Evolutionary conservation across 2,113 vertebrate genomes (phyloP).

Genomic region (Gambusia holbrooki): DNA sequence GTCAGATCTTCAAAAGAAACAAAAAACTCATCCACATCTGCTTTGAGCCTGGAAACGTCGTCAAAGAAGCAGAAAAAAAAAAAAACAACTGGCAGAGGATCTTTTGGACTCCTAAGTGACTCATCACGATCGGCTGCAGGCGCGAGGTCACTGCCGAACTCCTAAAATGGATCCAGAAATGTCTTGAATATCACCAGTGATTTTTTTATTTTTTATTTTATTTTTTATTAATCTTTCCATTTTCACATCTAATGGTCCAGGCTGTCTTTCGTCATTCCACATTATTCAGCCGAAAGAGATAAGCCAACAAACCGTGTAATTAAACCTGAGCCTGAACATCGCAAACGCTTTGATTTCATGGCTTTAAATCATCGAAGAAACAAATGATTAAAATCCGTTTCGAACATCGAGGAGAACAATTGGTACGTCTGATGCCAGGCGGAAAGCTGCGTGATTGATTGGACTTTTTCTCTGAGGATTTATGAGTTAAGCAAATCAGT

Average conservation of each 20-base stretch:
- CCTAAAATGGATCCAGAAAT: neutral
- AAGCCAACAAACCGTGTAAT: slow-evolving; percentile 17
- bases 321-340: slow-evolving; percentile 28
- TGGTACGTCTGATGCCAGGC: neutral
- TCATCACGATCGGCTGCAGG: slow-evolving; percentile 24
- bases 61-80: slow-evolving; percentile 23
- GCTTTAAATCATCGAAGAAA: slow-evolving; percentile 23
- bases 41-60: slow-evolving; percentile 32
- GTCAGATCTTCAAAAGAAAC: slow-evolving; percentile 62
- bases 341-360: slow-evolving; percentile 8
- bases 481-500: neutral
- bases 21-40: slow-evolving; percentile 49
- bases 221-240: rapidly evolving
- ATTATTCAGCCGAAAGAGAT: slow-evolving; percentile 15
- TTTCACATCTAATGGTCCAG: neutral
- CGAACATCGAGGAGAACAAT: neutral
- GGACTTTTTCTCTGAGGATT: too few species aligned
- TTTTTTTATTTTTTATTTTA: too few species aligned
- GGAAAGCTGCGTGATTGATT: neutral
- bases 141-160: slow-evolving; percentile 31
- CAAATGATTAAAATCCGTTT: slow-evolving; percentile 2
- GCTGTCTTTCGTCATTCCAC: neutral
- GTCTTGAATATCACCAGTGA: neutral
- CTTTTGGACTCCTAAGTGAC: slow-evolving; percentile 27
- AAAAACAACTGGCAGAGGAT: neutral